phyloP scores from a whole-genome alignment of 2,888 invertebrate species.

The Opisthograptis luteolata region DNA sequence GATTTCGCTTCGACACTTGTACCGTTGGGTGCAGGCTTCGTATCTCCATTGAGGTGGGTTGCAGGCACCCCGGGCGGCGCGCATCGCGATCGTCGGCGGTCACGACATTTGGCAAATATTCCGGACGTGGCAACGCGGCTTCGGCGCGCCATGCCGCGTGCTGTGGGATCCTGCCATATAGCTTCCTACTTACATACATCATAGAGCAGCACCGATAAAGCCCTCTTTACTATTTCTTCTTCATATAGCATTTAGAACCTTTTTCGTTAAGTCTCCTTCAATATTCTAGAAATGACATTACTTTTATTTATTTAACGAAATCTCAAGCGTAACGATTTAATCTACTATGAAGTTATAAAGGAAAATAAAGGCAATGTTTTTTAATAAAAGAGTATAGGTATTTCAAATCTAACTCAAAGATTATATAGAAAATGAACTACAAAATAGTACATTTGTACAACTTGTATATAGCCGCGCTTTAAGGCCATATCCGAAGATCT shows the following conservation, averaged over 20 bases:
- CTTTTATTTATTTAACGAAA: too few relatives aligned
- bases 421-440: conserved; percentile 26
- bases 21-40: conserved; percentile 76
- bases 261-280: too few relatives aligned
- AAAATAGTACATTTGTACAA: conserved; percentile 39
- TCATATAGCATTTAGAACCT: too few relatives aligned
- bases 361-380: not conserved
- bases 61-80: conserved; percentile 77
- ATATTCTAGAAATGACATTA: too few relatives aligned
- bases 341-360: not conserved
- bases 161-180: conserved; percentile 78
- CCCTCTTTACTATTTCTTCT: conserved; percentile 3
- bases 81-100: conserved; percentile 81
- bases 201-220: conserved; percentile 51
- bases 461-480: conserved; percentile 53
- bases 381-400: too few relatives aligned
- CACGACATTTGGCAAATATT: conserved; percentile 84
- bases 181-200: conserved; percentile 77
- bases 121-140: conserved; percentile 69
- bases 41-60: conserved; percentile 75
- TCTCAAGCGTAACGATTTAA: not conserved
- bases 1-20: conserved; percentile 71
- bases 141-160: conserved; percentile 58
- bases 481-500: conserved; percentile 52
- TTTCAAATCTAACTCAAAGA: conserved; percentile 11